Evolutionary conservation across 1,140 invertebrate genomes (phyloP), one percentile per base, ranked within the genome.

Genomic region (Polypedilum pembai): DNA sequence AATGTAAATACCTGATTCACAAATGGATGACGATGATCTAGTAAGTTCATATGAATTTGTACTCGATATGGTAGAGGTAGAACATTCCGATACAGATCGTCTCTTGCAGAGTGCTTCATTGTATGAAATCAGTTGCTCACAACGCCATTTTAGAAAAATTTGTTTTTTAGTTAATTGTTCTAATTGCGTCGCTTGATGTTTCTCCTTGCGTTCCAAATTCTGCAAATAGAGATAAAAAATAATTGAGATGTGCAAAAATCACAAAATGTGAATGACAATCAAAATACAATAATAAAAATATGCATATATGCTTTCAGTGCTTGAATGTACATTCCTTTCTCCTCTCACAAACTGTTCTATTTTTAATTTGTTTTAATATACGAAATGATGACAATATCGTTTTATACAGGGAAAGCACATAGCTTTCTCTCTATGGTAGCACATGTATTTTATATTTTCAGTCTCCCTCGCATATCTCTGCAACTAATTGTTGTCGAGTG

Each of bases 51-150:
- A 85, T 41, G 86, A 86, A 78, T 84, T 84, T 76, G 83, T 85
- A 76, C 83, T 86, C 74, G 88, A 88, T 77, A 86, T 86, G 33
- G 89, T 90, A 41, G 88, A 88, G 73, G 87, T 86, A 74, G 89
- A 91, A 80, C 89, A 91, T 83, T 92, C 90, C 77, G 89, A 91
- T 73, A 91, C 86, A 79, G 89, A 90, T 76, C 90, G 86, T 78
- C 90, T 85, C 80, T 69, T 69, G 65, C 65, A 69, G 8, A 69
- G 65, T 69, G 65, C 65, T 69, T 69, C 65, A 69, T 69, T 69
- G 65, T 69, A 69, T 69, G 65, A 69, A 69, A 69, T 69, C 65
- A 69, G 65, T 69, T 69, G 65, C 20, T 69, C 65, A 69, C 65
- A 69, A 69, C 65, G 65, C 65, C 65, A 69, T 69, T 69, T 69